Conservation (phyloP, 37 sponge, comb jelly and placozoan species). For the Axinella damicornis region DNA sequence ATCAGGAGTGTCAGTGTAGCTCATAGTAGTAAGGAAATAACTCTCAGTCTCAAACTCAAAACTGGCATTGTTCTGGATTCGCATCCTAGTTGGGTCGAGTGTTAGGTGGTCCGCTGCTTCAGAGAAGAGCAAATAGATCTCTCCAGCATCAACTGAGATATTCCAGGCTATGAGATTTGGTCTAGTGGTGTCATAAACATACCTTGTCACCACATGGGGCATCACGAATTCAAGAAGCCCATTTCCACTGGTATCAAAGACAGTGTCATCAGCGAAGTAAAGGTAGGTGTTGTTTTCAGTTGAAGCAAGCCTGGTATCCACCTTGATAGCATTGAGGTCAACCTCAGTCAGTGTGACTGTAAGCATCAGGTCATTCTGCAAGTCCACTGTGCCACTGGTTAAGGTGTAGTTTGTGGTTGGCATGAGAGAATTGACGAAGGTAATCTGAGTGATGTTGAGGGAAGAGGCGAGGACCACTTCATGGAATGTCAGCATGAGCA, state of each 20-base stretch:
- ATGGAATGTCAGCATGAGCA: conserved; percentile 63
- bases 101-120: conserved; percentile 76
- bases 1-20: conserved; percentile 48
- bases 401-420: conserved; percentile 50
- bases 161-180: conserved; percentile 73
- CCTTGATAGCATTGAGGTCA: conserved; percentile 83
- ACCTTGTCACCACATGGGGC: conserved; percentile 38
- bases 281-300: conserved; percentile 69
- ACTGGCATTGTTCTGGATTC: conserved; percentile 41
- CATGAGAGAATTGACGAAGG: conserved; percentile 30
- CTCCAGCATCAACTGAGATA: conserved; percentile 77
- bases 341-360: conserved; percentile 51
- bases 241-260: conserved; percentile 80
- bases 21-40: conserved; percentile 33
- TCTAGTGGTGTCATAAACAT: conserved; percentile 71
- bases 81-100: conserved; percentile 35
- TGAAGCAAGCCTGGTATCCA: conserved; percentile 62
- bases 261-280: conserved; percentile 44
- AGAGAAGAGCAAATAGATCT: conserved; percentile 72
- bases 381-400: conserved; percentile 48
- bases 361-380: conserved; percentile 63
- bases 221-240: conserved; percentile 23
- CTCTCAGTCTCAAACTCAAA: neutral
- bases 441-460: conserved; percentile 59
- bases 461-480: conserved; percentile 78